Base-by-base conservation (phyloP, 1,140 invertebrate species). In the Thereuonema tuberculata region DNA sequence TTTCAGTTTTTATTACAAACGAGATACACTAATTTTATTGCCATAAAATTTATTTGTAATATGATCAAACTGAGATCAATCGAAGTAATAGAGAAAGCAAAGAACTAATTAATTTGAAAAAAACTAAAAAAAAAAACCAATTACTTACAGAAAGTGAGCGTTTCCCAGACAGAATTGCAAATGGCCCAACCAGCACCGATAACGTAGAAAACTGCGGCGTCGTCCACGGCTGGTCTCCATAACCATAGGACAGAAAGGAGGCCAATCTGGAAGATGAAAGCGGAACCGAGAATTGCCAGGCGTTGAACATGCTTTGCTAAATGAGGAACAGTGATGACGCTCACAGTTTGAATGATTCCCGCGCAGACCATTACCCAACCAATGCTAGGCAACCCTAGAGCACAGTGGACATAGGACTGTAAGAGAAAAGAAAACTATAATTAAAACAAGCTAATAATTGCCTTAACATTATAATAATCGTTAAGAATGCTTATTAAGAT, bases 121-220 rank as follows among this genome's bases (percentile, higher is more conserved):
- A 53, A 14, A 53, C 1, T n/a, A 54, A 47, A 24, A 17, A 21
- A 3, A 12, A 17, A 17, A 17, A 2, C 12, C n/a, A n/a, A n/a
- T n/a, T n/a, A 68, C 74, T 69, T 68, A 76, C 75, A 74, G 59
- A 74, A 72, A 2, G 70, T 73, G 59, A 76, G 69, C 0, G 74
- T 76, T 61, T 76, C 72, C 74, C 74, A 76, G 15, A 76, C 74
- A 26, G 74, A 72, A 58, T 75, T 72, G 63, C 74, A 75, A 1
- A 76, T 63, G 1, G 74, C 74, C 60, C 75, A 68, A 61, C 72
- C 73, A 3, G 68, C 71, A 21, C 74, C 67, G 2, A 76, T 70
- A 15, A 76, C 74, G 62, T 73, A 76, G 64, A 75, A 76, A 54
- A 75, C 73, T 3, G 74, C 72, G 1, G 73, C 65, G 61, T 76